Evolutionary conservation across 2,888 invertebrate species (phyloP), one percentile per base, ranked within the genome.

Genomic region (Dinocampus coccinellae): DNA sequence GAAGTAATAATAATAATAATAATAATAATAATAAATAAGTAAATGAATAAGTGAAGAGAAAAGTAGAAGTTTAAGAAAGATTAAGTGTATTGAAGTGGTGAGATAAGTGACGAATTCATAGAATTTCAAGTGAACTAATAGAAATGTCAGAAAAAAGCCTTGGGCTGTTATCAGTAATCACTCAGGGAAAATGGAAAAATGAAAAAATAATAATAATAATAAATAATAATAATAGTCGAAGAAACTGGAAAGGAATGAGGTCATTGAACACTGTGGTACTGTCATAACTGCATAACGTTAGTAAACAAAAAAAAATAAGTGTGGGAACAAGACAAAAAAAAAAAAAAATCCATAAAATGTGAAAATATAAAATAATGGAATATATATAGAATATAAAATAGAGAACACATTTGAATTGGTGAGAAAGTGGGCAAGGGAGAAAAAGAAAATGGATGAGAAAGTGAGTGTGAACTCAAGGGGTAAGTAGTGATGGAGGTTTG

Each of bases 91-190:
- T 6, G 24, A 24, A 6, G 2, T 7, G 61, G 34, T 20, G 1
- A 33, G 20, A 26, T 6, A 10, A 60, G 11, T 33, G 22, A 13
- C 20, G 22, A 20, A 60, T 52, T 16, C 29, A 60, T 22, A 72
- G 69, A 53, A 69, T 65, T 73, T 66, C 55, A n/a, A n/a, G 29
- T 55, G 69, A 70, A 57, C 58, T 63, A 66, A 63, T 70, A 70
- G 70, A 61, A 73, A 70, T 69, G 69, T 70, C 73, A 70, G 67
- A 70, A 73, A n/a, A 57, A 57, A 62, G 67, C 67, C 73, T 73
- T 73, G 67, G 66, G 70, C n/a, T n/a, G n/a, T 60, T 26, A 64
- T 73, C 34, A 60, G 73, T 71, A 73, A 71, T 73, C 66, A 74
- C 66, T 74, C 69, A 62, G 34, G 69, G 72, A 66, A 69, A 72